These are phyloP conservation scores for Craseonycteris thonglongyai DNA, from an alignment of 2,113 vertebrate genomes.

Conservation along the genomic window DNA sequence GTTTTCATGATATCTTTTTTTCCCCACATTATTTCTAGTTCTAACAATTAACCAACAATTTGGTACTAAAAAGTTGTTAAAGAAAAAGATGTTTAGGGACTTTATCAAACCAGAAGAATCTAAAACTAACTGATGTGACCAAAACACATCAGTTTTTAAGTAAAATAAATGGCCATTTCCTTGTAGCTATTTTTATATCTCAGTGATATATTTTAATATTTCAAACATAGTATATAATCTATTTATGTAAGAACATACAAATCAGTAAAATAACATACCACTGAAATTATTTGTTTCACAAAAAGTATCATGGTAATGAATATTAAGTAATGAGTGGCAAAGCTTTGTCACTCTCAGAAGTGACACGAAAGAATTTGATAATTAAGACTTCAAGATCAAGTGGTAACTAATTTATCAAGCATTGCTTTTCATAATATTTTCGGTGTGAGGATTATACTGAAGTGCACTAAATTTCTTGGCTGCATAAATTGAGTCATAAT, in stretches of 20 bases:
- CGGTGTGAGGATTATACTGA: not conserved
- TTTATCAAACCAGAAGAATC: not conserved
- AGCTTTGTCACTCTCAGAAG: conserved; percentile 46
- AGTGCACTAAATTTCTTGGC: not conserved
- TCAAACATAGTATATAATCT: conserved; percentile 46
- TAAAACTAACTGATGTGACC: not conserved
- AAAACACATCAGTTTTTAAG: no score
- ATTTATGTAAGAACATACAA: conserved; percentile 45
- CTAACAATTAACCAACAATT: not conserved
- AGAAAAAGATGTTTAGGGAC: not conserved
- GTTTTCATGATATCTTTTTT: not conserved
- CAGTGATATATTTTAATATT: conserved; percentile 60
- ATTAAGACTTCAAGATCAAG: conserved; percentile 62
- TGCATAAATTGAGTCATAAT: not conserved
- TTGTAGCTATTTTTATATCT: conserved; percentile 34
- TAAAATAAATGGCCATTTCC: conserved; percentile 35
- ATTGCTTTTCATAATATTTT: not conserved
- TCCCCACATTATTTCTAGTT: not conserved
- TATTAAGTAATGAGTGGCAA: conserved; percentile 60
- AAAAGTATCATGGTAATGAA: conserved; percentile 38
- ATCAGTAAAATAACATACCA: conserved; percentile 54
- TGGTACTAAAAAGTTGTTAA: not conserved
- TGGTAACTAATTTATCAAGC: conserved; percentile 48
- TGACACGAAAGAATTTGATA: conserved; percentile 61
- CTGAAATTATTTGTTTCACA: conserved; percentile 31